These are phyloP conservation scores for Jacana jacana DNA, from an alignment of 2,113 vertebrate species.

Conservation along the genomic window DNA sequence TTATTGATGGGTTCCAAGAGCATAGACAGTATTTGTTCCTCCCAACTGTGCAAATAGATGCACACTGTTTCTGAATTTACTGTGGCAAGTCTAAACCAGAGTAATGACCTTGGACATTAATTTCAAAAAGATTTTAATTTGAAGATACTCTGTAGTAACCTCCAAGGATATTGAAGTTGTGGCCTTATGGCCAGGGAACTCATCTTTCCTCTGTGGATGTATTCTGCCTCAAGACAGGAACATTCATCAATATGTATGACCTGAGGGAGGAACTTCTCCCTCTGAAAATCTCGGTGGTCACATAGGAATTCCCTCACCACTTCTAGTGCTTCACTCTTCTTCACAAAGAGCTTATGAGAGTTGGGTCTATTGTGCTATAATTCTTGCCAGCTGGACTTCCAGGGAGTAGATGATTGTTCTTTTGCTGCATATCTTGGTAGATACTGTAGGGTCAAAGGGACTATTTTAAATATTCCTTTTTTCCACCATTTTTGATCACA, in stretches of 20 bases:
- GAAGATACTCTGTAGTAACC: background rate
- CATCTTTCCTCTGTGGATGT: background rate
- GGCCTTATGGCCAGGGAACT: background rate
- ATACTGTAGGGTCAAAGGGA: background rate
- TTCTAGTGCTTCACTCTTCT: too few species aligned
- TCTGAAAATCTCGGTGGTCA: background rate
- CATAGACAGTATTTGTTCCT: background rate
- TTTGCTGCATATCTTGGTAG: background rate
- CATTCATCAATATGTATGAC: background rate
- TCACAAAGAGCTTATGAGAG: background rate
- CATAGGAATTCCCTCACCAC: background rate
- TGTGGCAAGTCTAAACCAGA: background rate
- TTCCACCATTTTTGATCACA: background rate
- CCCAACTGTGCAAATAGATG: background rate
- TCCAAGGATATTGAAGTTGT: background rate
- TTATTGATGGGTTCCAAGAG: background rate
- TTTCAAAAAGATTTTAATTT: background rate
- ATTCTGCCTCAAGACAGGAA: background rate
- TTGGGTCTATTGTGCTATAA: background rate
- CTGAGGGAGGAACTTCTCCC: background rate
- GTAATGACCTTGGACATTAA: background rate
- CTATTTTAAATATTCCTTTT: background rate
- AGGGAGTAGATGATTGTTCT: background rate
- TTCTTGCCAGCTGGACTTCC: background rate
- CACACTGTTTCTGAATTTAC: background rate